Evolutionary conservation across 2,113 vertebrate species (phyloP), one percentile per base, ranked within the genome.

Genomic region (Miniopterus natalensis): DNA sequence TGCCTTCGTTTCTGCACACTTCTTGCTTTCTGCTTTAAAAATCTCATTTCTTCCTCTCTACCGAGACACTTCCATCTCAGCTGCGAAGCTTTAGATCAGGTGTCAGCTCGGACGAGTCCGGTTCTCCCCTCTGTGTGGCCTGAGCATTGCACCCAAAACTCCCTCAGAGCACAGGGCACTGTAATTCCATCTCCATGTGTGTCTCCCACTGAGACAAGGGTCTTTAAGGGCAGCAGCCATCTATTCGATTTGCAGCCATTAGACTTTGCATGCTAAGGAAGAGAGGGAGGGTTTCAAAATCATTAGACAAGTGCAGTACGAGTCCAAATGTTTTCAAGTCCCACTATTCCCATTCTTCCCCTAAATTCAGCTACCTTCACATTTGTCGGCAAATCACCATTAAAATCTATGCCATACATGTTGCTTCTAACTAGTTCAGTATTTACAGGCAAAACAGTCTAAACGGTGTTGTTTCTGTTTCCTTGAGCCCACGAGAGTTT

Each of bases 381-480:
- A 86, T 51, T 40, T 89, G 70, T 79, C 80, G 88, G 51, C 31
- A 53, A 94, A 85, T 95, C 45, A 31, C 71, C 92, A 90, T 92
- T 95, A 95, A 85, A 96, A 95, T 92, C 61, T 88, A 92, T 95
- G 13, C 59, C 31, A 81, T 81, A 63, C 81, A 96, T 94, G 94
- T 96, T 92, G 42, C 83, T 95, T 95, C 83, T 92, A 95, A 95
- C 88, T 77, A 81, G 87, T 95, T 36, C 77, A 92, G 80, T 91
- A 87, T 96, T 96, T 96, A 95, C 61, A 92, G 84, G 92, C 70
- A 92, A 78, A 91, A 90, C 17, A 93, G 84, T 78, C 92, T 92
- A 93, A 95, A 95, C 29, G 42, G 49, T 40, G 84, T 49, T 88
- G 42, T 65, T 95, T 92, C 83, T 94, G 55, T 90, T 91, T 97